Base-by-base conservation (phyloP, 2,888 invertebrate genomes). In the Scrobipalpa atriplicella region DNA sequence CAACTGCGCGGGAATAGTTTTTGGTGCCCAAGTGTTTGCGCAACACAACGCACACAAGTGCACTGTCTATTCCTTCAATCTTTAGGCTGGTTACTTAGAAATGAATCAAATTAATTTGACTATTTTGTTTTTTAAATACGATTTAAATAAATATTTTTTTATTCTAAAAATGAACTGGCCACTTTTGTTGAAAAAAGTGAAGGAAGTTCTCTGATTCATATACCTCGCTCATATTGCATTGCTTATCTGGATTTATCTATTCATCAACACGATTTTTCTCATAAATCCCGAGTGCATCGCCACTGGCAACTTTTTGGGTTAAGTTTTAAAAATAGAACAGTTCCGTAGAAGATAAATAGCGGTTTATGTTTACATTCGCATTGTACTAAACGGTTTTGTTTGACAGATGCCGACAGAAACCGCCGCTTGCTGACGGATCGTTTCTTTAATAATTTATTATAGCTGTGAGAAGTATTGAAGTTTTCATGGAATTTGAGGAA, bases 341-440 rank as follows among this genome's bases (percentile, higher is more conserved):
- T 67, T 73, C 70, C 70, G 21, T 67, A 71, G 73, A 75, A 71
- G 73, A 73, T 71, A 75, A 78, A 75, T 72, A 76, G 73, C 72
- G 72, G 72, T 68, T 16, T 52, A 66, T 78, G 79, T 78, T 79
- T 79, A 79, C 74, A 60, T 75, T 74, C 21, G 18, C 41, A 51
- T 62, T 47, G 62, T 47, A 62, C 41, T 62, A n/a, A 29, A 62
- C 47, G 47, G 29, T 62, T 41, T 29, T 51, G 62, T 62, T 62
- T 62, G 47, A 62, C 47, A 21, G 41, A 41, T 10, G 43, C 62
- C 62, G 62, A 62, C 43, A 56, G 21, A 16, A 54, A 10, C 29
- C 41, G 38, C 36, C 19, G 38, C 19, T 21, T n/a, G 58, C 41
- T 41, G 64, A 64, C 38, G 19, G 52, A 64, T 54, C 10, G 54